Percentiles rank a stretch among this genome's conserved stretches.
Conservation (phyloP, 1,140 invertebrate genomes). For the Cydia fagiglandana region DNA sequence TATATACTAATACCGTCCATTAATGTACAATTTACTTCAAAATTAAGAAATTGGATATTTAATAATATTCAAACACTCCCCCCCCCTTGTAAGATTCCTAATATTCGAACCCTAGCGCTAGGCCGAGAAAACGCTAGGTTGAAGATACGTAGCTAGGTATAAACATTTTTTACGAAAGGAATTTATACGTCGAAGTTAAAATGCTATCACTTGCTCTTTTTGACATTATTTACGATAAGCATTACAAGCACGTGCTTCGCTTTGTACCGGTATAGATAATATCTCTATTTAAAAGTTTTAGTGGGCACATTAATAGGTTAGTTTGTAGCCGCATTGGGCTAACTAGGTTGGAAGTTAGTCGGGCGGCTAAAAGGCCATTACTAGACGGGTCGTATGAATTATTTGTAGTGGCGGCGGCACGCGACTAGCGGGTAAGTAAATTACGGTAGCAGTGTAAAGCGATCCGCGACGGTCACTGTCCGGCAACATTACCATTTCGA, state of each 20-base stretch:
- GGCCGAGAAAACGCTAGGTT: too few species aligned
- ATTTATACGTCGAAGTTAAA: too few species aligned
- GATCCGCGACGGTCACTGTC: slow-evolving; percentile 23
- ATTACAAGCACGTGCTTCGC: slow-evolving; percentile 14
- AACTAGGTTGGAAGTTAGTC: slow-evolving; percentile 69
- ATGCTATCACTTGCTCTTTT: slow-evolving; percentile 13
- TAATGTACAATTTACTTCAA: too few species aligned
- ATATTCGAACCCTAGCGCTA: too few species aligned
- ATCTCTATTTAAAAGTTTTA: slow-evolving; percentile 45
- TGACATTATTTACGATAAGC: background rate
- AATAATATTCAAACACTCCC: too few species aligned
- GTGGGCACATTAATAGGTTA: slow-evolving; percentile 50
- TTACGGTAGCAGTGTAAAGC: slow-evolving; percentile 41
- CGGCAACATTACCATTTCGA: background rate
- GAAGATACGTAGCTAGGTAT: too few species aligned
- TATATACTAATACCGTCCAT: too few species aligned
- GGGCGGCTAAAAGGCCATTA: slow-evolving; percentile 72
- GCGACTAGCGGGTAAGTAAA: slow-evolving; percentile 61
- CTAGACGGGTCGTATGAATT: slow-evolving; percentile 68
- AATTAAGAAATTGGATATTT: too few species aligned
- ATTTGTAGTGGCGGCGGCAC: slow-evolving; percentile 65
- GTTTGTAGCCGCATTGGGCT: slow-evolving; percentile 56
- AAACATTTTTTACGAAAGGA: too few species aligned
- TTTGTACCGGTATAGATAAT: slow-evolving; percentile 24
- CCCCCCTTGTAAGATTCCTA: too few species aligned